Conservation (phyloP, 2,888 invertebrate genomes). For the Schizaphis graminum region DNA sequence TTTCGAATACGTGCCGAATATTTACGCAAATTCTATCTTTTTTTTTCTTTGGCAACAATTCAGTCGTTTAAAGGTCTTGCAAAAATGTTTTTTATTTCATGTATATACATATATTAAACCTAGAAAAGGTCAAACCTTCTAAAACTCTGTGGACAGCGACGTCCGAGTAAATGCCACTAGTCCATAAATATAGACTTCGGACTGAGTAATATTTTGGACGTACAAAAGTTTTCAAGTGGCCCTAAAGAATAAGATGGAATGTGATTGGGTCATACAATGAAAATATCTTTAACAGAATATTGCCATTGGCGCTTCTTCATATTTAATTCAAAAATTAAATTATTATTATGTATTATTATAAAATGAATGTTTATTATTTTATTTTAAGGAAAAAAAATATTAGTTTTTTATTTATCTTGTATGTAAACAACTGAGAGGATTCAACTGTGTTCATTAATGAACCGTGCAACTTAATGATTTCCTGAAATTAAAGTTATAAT, state of each 20-base stretch:
- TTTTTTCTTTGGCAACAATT: slow-evolving; percentile 61
- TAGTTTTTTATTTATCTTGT: neutral
- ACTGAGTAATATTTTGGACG: slow-evolving; percentile 36
- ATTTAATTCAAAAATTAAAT: neutral
- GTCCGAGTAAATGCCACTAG: slow-evolving; percentile 56
- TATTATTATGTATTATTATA: neutral
- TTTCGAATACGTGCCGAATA: slow-evolving; percentile 32
- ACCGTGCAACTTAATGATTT: slow-evolving; percentile 32
- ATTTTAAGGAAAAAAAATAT: neutral
- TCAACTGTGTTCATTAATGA: slow-evolving; percentile 30
- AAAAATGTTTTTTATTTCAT: slow-evolving; percentile 58
- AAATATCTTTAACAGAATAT: neutral
- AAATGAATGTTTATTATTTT: neutral
- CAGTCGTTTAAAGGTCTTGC: slow-evolving; percentile 60
- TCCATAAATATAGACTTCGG: slow-evolving; percentile 30
- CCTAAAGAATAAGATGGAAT: neutral
- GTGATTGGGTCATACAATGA: neutral
- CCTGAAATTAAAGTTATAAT: slow-evolving; percentile 4
- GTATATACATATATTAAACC: slow-evolving; percentile 40
- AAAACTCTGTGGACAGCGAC: slow-evolving; percentile 12
- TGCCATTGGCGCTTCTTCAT: neutral
- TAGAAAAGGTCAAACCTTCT: slow-evolving; percentile 56
- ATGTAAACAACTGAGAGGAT: neutral
- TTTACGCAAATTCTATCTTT: slow-evolving; percentile 29
- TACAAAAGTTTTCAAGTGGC: neutral